Conservation (phyloP, 2,888 invertebrate genomes). For the Apodemia duryi region DNA sequence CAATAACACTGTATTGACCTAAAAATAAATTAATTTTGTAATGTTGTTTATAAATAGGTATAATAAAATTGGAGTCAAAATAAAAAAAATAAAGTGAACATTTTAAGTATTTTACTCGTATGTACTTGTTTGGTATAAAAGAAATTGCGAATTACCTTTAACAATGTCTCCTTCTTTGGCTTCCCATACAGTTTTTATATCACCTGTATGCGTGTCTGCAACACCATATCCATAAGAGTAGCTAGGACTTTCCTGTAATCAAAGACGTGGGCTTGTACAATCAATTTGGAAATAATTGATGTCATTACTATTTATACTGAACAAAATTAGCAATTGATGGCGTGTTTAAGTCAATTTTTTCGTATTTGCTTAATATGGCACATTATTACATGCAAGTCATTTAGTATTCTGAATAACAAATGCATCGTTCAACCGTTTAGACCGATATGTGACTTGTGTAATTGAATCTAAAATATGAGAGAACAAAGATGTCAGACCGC, state of each 20-base stretch:
- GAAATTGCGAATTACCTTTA: slow-evolving; percentile 53
- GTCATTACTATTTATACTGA: slow-evolving; percentile 38
- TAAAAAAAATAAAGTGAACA: too few relatives aligned
- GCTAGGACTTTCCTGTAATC: slow-evolving; percentile 71
- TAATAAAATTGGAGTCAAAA: too few relatives aligned
- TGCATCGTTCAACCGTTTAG: slow-evolving; percentile 58
- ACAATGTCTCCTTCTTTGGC: slow-evolving; percentile 80
- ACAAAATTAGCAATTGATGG: slow-evolving; percentile 44
- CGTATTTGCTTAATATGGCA: slow-evolving; percentile 55
- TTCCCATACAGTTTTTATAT: slow-evolving; percentile 82
- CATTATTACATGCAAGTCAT: slow-evolving; percentile 57
- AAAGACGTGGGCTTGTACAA: slow-evolving; percentile 15
- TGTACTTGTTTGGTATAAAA: too few relatives aligned
- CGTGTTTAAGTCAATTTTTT: slow-evolving; percentile 63
- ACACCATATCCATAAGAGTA: slow-evolving; percentile 83
- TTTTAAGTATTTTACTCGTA: too few relatives aligned
- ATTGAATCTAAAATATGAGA: slow-evolving; percentile 46
- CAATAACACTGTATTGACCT: slow-evolving; percentile 83
- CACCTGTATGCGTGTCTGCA: slow-evolving; percentile 79
- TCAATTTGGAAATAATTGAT: not conserved
- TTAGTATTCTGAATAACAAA: slow-evolving; percentile 66
- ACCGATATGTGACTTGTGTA: slow-evolving; percentile 49
- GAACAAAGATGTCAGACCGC: slow-evolving; percentile 48
- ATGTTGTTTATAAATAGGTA: not conserved
- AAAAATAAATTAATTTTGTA: slow-evolving; percentile 28